phyloP scores from a whole-genome alignment of 1,140 invertebrate genomes.

The Pseudomyrmex pallidus region DNA sequence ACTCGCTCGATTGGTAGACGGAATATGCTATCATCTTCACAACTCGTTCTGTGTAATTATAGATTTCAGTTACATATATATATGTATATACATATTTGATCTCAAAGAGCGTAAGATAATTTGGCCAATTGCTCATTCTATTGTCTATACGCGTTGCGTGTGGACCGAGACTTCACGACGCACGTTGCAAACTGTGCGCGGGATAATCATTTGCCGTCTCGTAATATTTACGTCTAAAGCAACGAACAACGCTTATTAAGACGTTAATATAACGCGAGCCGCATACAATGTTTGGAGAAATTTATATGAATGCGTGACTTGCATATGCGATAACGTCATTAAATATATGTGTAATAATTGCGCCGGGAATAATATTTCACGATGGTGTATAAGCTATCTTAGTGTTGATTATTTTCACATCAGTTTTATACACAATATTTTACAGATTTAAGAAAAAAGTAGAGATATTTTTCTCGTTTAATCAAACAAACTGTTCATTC shows the following conservation, averaged over 20 bases:
- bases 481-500: slow-evolving; percentile 40
- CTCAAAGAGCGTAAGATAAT: background rate
- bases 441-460: background rate
- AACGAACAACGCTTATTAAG: slow-evolving; percentile 50
- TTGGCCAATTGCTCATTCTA: background rate
- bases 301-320: too few relatives aligned
- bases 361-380: background rate
- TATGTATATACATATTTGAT: slow-evolving; percentile 25
- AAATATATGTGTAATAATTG: background rate
- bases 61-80: slow-evolving; percentile 29
- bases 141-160: slow-evolving; percentile 1
- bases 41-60: slow-evolving; percentile 17
- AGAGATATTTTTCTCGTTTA: slow-evolving; percentile 30
- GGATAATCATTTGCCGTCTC: slow-evolving; percentile 19
- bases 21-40: slow-evolving; percentile 25
- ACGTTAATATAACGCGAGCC: too few relatives aligned
- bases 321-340: background rate
- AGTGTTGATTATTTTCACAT: slow-evolving; percentile 29
- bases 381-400: background rate
- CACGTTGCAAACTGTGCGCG: slow-evolving; percentile 19
- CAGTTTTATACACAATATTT: background rate
- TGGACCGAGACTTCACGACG: slow-evolving; percentile 7
- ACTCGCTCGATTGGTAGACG: slow-evolving; percentile 20
- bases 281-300: too few relatives aligned
- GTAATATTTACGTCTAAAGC: slow-evolving; percentile 11